Percentiles rank a stretch among this genome's conserved stretches.
phyloP scores from a whole-genome alignment of 2,888 invertebrate genomes.

The Dryocosmus kuriphilus region DNA sequence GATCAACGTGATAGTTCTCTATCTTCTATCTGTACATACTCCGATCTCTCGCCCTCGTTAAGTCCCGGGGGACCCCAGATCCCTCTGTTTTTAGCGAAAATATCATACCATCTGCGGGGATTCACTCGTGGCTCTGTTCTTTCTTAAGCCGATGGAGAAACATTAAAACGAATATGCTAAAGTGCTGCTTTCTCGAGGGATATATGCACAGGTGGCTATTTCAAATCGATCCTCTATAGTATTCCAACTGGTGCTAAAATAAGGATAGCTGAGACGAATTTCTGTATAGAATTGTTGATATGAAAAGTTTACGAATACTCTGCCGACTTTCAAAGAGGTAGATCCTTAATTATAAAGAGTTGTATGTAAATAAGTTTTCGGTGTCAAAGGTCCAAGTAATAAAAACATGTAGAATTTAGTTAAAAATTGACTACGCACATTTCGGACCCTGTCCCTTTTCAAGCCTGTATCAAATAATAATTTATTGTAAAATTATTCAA shows the following conservation, averaged over 20 bases:
- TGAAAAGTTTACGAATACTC: neutral
- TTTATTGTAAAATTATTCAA: no score
- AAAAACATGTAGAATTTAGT: no score
- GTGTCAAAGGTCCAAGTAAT: no score
- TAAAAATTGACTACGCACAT: no score
- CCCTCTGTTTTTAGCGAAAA: slow-evolving; percentile 63
- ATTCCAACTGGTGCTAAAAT: neutral
- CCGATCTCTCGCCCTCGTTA: slow-evolving; percentile 65
- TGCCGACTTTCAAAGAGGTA: no score
- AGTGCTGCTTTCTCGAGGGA: slow-evolving; percentile 36
- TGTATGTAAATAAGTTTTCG: no score
- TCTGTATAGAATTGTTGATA: neutral
- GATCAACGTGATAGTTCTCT: slow-evolving; percentile 71
- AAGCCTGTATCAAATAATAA: no score
- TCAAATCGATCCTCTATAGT: slow-evolving; percentile 38
- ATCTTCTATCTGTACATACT: slow-evolving; percentile 69
- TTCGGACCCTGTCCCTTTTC: no score
- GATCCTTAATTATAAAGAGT: no score
- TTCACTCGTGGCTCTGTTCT: slow-evolving; percentile 45
- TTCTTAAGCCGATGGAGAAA: slow-evolving; percentile 51
- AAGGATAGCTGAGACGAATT: neutral
- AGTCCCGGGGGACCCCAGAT: slow-evolving; percentile 62
- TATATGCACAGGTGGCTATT: slow-evolving; percentile 43
- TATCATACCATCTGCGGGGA: slow-evolving; percentile 56
- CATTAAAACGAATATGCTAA: slow-evolving; percentile 60